Conservation (phyloP, 1,140 invertebrate genomes). For the Trichonephila inaurata region DNA sequence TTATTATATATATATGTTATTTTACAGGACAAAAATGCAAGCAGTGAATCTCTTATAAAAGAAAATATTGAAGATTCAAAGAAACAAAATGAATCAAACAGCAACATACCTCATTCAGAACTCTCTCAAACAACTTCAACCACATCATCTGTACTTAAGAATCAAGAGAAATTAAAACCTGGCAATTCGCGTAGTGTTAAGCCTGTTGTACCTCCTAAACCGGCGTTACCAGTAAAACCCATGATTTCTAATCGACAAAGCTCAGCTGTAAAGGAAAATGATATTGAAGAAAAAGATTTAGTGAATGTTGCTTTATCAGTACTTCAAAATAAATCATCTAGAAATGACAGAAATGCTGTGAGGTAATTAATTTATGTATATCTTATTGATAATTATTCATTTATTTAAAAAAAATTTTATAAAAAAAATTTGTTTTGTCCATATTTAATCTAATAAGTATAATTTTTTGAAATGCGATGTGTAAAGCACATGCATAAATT, state of each 20-base stretch:
- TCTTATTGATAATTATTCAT: background rate
- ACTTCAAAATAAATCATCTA: conserved; percentile 63
- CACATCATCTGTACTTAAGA: background rate
- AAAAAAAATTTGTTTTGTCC: too few relatives aligned
- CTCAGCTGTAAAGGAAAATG: background rate
- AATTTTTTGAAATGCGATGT: too few relatives aligned
- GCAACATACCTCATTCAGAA: background rate
- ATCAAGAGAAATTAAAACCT: background rate
- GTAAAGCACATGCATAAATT: too few relatives aligned
- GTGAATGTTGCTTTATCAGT: conserved; percentile 65
- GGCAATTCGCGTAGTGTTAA: conserved; percentile 29
- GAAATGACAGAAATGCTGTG: conserved; percentile 60
- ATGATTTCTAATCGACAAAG: conserved; percentile 47
- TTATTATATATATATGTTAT: background rate
- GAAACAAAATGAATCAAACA: conserved; percentile 30
- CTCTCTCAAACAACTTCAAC: background rate
- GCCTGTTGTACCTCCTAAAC: conserved; percentile 77
- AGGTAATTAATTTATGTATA: conserved; percentile 46
- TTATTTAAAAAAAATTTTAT: too few relatives aligned
- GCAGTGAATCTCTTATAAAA: background rate
- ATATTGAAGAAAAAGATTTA: background rate
- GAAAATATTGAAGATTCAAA: background rate
- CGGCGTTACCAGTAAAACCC: conserved; percentile 77
- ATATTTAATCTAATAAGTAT: too few relatives aligned
- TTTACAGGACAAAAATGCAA: conserved; percentile 29